Percentiles rank a stretch among this genome's conserved stretches.
Conservation (phyloP, 2,797 vertebrate genomes). For the Hipposideros larvatus region DNA sequence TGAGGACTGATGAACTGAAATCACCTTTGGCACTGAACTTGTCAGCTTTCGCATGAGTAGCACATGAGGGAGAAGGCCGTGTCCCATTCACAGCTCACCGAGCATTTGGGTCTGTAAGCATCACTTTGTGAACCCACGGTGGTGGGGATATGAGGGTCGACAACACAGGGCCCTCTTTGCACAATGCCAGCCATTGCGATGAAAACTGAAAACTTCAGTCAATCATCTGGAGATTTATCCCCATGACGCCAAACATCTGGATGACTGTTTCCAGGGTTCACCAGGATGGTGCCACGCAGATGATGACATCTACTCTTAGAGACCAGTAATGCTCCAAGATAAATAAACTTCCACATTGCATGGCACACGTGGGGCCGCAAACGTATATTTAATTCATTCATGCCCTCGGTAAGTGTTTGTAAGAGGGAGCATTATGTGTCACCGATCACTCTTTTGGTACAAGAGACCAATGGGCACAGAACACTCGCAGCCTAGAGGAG, state of each 20-base stretch:
- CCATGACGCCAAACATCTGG: slow-evolving; percentile 68
- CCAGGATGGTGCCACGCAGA: background rate
- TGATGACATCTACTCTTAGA: background rate
- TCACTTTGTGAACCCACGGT: slow-evolving; percentile 1
- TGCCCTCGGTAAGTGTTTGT: background rate
- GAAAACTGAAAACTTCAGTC: slow-evolving; percentile 76
- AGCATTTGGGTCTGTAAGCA: background rate
- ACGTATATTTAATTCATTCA: background rate
- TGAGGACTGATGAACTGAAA: slow-evolving; percentile 66
- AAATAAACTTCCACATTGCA: background rate
- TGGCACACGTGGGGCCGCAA: background rate
- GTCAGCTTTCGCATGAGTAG: slow-evolving; percentile 56
- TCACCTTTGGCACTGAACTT: slow-evolving; percentile 71
- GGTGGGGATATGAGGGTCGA: background rate
- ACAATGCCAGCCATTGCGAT: slow-evolving; percentile 67
- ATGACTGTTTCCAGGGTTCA: slow-evolving; percentile 60
- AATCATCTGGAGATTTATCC: slow-evolving; percentile 60
- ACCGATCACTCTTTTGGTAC: background rate
- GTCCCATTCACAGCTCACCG: slow-evolving; percentile 52
- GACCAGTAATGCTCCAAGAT: background rate
- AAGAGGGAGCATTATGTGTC: background rate
- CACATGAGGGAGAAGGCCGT: slow-evolving; percentile 7
- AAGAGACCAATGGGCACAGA: background rate
- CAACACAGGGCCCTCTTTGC: slow-evolving; percentile 25
- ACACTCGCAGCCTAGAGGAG: background rate